Percentiles rank a stretch among this genome's conserved stretches.
Conservation (phyloP, 2,888 invertebrate species). For the Chrysodeixis includens region DNA sequence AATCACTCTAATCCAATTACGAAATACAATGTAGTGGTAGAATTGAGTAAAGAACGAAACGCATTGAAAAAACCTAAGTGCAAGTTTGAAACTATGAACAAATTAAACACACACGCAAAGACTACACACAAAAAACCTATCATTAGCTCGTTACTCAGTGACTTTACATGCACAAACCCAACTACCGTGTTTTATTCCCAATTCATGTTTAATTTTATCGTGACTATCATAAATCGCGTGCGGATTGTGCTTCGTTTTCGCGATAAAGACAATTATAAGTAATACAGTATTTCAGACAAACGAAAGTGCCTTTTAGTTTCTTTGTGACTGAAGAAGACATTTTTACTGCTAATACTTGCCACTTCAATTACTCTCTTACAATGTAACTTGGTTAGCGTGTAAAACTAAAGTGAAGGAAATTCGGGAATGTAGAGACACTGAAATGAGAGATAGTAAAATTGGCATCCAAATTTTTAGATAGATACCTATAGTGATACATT, state of each 20-base stretch:
- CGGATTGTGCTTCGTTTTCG: slow-evolving; percentile 25
- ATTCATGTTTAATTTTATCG: slow-evolving; percentile 26
- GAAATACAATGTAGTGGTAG: no score
- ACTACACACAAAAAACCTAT: background rate
- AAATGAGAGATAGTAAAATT: no score
- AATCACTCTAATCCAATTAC: no score
- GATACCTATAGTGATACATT: no score
- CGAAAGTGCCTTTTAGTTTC: slow-evolving; percentile 14
- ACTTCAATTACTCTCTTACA: background rate
- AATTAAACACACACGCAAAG: background rate
- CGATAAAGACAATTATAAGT: slow-evolving; percentile 8
- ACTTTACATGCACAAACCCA: background rate
- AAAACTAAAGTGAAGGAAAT: no score
- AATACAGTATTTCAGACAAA: background rate
- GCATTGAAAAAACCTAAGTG: background rate
- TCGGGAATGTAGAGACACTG: no score
- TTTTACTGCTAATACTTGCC: background rate
- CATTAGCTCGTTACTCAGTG: slow-evolving; percentile 4
- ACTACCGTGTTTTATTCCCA: slow-evolving; percentile 16
- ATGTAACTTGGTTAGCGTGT: background rate
- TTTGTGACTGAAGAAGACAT: background rate
- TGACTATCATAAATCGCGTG: slow-evolving; percentile 44
- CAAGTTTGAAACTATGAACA: no score
- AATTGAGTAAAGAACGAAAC: no score
- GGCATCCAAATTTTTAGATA: no score